Evolutionary conservation across 2,888 invertebrate species (phyloP).

Genomic region (Tachina lurida): DNA sequence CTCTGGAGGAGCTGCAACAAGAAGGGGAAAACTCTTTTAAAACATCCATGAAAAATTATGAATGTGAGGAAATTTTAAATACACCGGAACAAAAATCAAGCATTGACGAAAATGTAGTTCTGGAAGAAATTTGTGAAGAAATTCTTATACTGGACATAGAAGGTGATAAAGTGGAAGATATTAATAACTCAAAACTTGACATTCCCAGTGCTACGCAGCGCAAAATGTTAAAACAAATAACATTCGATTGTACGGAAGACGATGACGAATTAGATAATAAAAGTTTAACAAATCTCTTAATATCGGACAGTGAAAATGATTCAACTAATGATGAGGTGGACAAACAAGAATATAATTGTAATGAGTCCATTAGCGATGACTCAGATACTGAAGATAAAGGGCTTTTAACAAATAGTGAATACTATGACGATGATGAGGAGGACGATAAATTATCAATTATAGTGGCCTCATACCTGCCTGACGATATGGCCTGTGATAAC

Average conservation of each 20-base stretch:
- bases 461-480: constrained; percentile 80
- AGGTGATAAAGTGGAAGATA: constrained; percentile 33
- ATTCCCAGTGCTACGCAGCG: constrained; percentile 47
- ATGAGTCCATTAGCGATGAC: constrained; percentile 63
- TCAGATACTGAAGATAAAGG: constrained; percentile 36
- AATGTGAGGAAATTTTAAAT: neutral
- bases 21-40: neutral
- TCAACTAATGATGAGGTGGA: constrained; percentile 75
- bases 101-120: constrained; percentile 66
- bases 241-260: constrained; percentile 75
- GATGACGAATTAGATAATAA: constrained; percentile 74
- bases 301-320: constrained; percentile 78
- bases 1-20: constrained; percentile 5
- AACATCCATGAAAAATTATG: neutral
- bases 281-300: constrained; percentile 77
- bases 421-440: constrained; percentile 73
- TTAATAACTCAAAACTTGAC: constrained; percentile 28
- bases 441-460: constrained; percentile 81
- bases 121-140: constrained; percentile 81
- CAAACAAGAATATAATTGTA: constrained; percentile 64
- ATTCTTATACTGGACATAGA: constrained; percentile 77
- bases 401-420: constrained; percentile 17
- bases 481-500: constrained; percentile 74
- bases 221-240: constrained; percentile 75
- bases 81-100: neutral